Evolutionary conservation across 2,797 vertebrate species (phyloP), one percentile per base, ranked within the genome.

Genomic region (Labeo calbasu): DNA sequence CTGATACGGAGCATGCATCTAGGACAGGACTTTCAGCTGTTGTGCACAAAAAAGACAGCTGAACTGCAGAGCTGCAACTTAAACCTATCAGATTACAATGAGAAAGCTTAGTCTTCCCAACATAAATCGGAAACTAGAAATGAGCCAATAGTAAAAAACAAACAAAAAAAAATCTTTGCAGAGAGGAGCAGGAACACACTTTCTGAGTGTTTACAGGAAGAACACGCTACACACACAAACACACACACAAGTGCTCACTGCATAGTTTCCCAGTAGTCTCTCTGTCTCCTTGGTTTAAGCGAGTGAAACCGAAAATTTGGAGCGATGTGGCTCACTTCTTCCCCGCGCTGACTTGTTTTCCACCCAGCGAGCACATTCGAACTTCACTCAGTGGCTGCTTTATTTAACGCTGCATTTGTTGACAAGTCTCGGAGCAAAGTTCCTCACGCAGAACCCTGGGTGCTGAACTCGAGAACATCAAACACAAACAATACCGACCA

Each of bases 381-480:
- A 85, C 84, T 75, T 63, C 73, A 63, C 86, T 78, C 59, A 13
- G 65, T 70, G n/a, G 70, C 55, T 69, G 51, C 85, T 88, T 78
- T 85, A 70, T 86, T 48, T 82, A 84, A 73, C 48, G 11, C 55
- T 17, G 40, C 48, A 46, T 85, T 82, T 85, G 88, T 86, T 84
- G 78, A 79, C 84, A 79, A 70, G 70, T 77, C 81, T 87, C 72
- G 2, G 84, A 89, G 88, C 82, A 85, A 87, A 87, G 88, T 89
- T 88, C 86, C 70, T 57, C 77, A 13, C 7, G 51, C 65, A 8
- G 70, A 70, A 59, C 77, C 40, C 50, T 17, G 48, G 79, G 73
- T 57, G 77, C 82, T 85, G 87, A 88, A 83, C 87, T 87, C 61
- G 68, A 87, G 77, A 70, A 51, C 65, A 81, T 46, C 82, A 76